phyloP scores from a whole-genome alignment of 1,140 invertebrate genomes.

The Psilanteris sp. region DNA sequence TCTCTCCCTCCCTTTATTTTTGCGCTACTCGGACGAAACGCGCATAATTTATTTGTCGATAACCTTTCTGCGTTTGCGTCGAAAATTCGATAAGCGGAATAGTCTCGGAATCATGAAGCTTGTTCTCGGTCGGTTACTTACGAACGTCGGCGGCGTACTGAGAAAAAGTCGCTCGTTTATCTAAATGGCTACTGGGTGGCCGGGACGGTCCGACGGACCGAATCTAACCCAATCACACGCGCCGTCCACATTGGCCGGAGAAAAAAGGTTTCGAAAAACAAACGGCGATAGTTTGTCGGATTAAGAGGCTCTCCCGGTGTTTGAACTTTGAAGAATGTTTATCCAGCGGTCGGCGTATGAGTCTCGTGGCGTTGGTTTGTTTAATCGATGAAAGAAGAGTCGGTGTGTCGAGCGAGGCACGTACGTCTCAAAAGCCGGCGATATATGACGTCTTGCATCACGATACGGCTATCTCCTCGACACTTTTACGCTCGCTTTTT shows the following conservation, averaged over 20 bases:
- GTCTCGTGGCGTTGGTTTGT: constrained; percentile 44
- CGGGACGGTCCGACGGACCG: constrained; percentile 67
- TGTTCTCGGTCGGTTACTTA: constrained; percentile 23
- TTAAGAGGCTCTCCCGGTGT: constrained; percentile 48
- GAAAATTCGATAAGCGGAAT: constrained; percentile 44
- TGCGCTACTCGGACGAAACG: too few species aligned
- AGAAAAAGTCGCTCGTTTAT: constrained; percentile 75
- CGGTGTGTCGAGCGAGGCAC: constrained; percentile 26
- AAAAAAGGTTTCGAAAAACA: constrained; percentile 64
- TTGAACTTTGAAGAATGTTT: constrained; percentile 42
- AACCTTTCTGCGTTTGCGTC: constrained; percentile 31
- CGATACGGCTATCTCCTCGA: constrained; percentile 35
- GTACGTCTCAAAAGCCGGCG: constrained; percentile 39
- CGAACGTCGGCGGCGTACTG: constrained; percentile 23
- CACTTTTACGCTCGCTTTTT: constrained; percentile 50
- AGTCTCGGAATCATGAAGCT: constrained; percentile 17
- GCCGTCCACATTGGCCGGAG: constrained; percentile 32
- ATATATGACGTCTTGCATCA: constrained; percentile 47
- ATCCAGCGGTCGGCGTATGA: constrained; percentile 31
- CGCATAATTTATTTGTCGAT: constrained; percentile 48
- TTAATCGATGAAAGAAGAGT: constrained; percentile 53
- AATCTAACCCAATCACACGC: constrained; percentile 72
- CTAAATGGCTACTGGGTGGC: constrained; percentile 80
- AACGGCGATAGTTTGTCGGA: constrained; percentile 50
- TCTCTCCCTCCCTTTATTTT: too few species aligned